Evolutionary conservation across 2,888 invertebrate species (phyloP).

Genomic region (Nymphalis urticae): DNA sequence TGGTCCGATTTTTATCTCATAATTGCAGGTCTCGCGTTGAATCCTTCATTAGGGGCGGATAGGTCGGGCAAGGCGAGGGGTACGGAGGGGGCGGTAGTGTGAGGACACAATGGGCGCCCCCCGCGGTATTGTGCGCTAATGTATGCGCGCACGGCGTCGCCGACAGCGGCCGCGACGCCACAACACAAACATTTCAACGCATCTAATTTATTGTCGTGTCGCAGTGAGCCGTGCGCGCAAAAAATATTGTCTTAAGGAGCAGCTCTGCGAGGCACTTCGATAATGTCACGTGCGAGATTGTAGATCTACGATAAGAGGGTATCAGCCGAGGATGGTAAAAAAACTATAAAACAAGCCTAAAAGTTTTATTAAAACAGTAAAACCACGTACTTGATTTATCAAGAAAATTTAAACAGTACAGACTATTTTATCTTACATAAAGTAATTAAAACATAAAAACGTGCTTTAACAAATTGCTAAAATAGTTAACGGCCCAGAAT

Average conservation of each 20-base stretch:
- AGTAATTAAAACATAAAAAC: too few relatives aligned
- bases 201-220: slow-evolving; percentile 76
- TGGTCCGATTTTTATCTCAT: slow-evolving; percentile 70
- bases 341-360: background rate
- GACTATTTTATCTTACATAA: background rate
- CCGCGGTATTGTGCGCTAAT: slow-evolving; percentile 72
- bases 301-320: slow-evolving; percentile 17
- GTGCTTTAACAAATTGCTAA: background rate
- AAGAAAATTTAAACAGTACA: too few relatives aligned
- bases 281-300: slow-evolving; percentile 30
- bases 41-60: slow-evolving; percentile 70
- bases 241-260: slow-evolving; percentile 70
- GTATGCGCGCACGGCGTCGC: slow-evolving; percentile 68
- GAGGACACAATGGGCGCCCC: slow-evolving; percentile 74
- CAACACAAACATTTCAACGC: slow-evolving; percentile 80
- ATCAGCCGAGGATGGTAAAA: background rate
- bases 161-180: slow-evolving; percentile 64
- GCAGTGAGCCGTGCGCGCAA: slow-evolving; percentile 64
- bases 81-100: slow-evolving; percentile 51
- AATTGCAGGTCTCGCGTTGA: slow-evolving; percentile 70
- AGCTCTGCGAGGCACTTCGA: slow-evolving; percentile 40
- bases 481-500: background rate
- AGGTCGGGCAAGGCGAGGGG: slow-evolving; percentile 38
- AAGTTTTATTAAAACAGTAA: background rate
- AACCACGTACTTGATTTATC: background rate